A percentile compares a stretch with the other conserved stretches of the same genome.
Conservation (phyloP, 1,140 invertebrate genomes). For the Drepana arcuata region DNA sequence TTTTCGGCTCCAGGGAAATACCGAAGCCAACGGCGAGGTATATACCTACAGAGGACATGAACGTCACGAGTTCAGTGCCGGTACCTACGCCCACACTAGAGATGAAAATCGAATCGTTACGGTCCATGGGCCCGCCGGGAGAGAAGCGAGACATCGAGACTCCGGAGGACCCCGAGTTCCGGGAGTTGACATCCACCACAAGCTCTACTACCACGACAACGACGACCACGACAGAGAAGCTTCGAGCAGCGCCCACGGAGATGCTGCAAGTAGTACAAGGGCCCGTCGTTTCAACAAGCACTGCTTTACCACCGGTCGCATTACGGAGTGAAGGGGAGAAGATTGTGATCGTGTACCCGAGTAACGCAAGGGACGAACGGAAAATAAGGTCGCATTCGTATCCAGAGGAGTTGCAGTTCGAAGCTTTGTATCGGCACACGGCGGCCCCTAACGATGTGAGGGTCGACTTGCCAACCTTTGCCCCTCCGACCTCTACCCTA, state of each 20-base stretch:
- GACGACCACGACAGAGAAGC: conserved; percentile 30
- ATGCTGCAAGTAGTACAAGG: conserved; percentile 52
- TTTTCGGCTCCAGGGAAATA: conserved; percentile 63
- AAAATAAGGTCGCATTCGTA: conserved; percentile 64
- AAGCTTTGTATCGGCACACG: conserved; percentile 58
- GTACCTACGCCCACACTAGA: conserved; percentile 61
- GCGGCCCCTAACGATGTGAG: conserved; percentile 37
- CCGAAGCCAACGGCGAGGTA: conserved; percentile 51
- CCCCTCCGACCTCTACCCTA: conserved; percentile 38
- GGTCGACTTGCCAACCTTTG: conserved; percentile 62
- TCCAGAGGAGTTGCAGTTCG: conserved; percentile 65
- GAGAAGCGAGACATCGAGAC: conserved; percentile 48
- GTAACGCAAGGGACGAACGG: conserved; percentile 60
- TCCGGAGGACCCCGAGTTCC: conserved; percentile 54
- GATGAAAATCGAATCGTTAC: conserved; percentile 62
- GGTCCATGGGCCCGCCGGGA: conserved; percentile 55
- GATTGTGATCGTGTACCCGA: conserved; percentile 67
- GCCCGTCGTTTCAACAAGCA: conserved; percentile 47
- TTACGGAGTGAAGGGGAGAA: conserved; percentile 57
- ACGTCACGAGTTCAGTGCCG: conserved; percentile 42
- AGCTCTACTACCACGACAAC: conserved; percentile 29
- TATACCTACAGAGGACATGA: conserved; percentile 56
- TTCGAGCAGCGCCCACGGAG: conserved; percentile 38
- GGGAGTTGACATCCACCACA: conserved; percentile 39
- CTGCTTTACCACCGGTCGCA: conserved; percentile 55